A percentile compares a stretch with the other conserved stretches of the same genome.
Evolutionary conservation across 64 coral and sea anemone genomes (phyloP).

Genomic region (Porites australiensis): DNA sequence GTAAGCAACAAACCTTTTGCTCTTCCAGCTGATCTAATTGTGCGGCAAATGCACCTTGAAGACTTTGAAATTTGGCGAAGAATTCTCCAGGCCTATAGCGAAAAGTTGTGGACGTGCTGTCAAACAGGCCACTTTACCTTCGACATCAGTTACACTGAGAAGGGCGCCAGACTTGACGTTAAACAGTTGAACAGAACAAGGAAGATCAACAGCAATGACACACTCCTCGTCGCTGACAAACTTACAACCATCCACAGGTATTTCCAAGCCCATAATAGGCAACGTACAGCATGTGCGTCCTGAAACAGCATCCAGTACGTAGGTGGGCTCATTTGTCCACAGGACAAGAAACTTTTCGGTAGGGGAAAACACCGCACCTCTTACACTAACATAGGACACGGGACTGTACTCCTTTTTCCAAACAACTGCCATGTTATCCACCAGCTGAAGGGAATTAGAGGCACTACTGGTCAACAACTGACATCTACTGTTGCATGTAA

Average conservation of each 20-base stretch:
- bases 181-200: background rate
- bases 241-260: background rate
- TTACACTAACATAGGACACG: background rate
- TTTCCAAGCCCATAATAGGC: too few species aligned
- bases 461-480: background rate
- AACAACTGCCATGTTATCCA: background rate
- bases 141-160: background rate
- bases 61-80: background rate
- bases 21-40: background rate
- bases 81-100: background rate
- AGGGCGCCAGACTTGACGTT: slow-evolving; percentile 20
- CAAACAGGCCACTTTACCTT: background rate
- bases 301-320: background rate
- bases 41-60: background rate
- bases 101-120: background rate
- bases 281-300: background rate
- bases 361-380: background rate
- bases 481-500: slow-evolving; percentile 34
- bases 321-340: too few species aligned
- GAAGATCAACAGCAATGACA: background rate
- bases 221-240: slow-evolving; percentile 19
- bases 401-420: background rate
- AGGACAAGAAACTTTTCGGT: background rate
- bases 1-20: background rate
- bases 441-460: background rate